Base-by-base conservation (phyloP, 2,797 vertebrate genomes). In the Tragelaphus oryx region DNA sequence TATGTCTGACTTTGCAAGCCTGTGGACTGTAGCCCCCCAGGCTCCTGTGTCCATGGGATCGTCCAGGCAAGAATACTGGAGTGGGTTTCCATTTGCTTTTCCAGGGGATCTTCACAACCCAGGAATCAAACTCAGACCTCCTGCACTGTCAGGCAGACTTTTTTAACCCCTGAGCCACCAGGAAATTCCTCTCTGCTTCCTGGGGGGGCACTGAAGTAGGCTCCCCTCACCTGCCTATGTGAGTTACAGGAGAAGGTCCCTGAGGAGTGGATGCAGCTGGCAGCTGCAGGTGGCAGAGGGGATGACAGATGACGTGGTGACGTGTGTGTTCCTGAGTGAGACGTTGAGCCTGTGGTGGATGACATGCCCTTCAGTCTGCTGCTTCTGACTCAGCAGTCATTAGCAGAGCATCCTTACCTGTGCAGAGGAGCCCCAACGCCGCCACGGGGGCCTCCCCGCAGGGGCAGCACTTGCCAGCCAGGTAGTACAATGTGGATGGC, bases 371-470 rank as follows among this genome's bases (percentile, higher is more conserved):
- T 93, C 12, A 2, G n/a, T 41, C 75, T 60, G 10, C 60, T 11
- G 50, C 30, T 90, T 20, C 50, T 37, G 26, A 30, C 46, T 57
- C 22, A 0, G 30, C 13, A 22, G 54, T 33, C 33, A 1, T 5
- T 16, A 33, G 22, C 0, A 1, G 65, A 57, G 28, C 44, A 1
- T 28, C 24, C 0, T 22, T 22, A 18, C 48, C 54, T 20, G 75
- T 4, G 0, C 1, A 0, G 24, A 17, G 0, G 0, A 24, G 9
- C 22, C 52, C 37, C 44, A 37, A 46, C 59, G 62, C 59, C 1
- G 0, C 0, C n/a, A 79, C 12, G 1, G 1, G 3, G 41, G 71
- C 22, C 16, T 68, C 37, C 85, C 46, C 3, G 14, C 22, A n/a
- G 55, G 48, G 30, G 55, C 0, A 0, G 46, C 2, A 6, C 22